These are phyloP conservation scores for Crocallis elinguaria DNA, from an alignment of 2,888 invertebrate genomes.

Conservation along the genomic window DNA sequence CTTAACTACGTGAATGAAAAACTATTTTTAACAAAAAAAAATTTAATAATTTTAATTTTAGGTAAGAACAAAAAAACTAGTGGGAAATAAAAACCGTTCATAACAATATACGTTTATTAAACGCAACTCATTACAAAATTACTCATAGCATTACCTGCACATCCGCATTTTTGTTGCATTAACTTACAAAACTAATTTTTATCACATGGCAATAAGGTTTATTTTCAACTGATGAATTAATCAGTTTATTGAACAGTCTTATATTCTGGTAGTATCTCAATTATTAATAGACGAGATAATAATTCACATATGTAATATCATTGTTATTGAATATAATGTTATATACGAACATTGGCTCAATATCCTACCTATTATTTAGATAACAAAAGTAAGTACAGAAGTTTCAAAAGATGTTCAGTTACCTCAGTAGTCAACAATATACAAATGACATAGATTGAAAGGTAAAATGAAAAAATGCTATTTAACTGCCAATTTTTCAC, in stretches of 20 bases:
- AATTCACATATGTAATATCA: not conserved
- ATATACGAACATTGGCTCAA: too few relatives aligned
- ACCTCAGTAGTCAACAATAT: too few relatives aligned
- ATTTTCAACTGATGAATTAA: not conserved
- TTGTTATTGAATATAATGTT: too few relatives aligned
- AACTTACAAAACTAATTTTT: constrained; percentile 1
- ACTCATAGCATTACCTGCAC: constrained; percentile 14
- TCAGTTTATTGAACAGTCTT: not conserved
- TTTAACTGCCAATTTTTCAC: too few relatives aligned
- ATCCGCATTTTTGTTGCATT: constrained; percentile 32
- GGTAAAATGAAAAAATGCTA: too few relatives aligned
- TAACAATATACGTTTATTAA: constrained; percentile 31
- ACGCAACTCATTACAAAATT: constrained; percentile 16
- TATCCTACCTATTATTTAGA: too few relatives aligned
- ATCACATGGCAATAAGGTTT: constrained; percentile 18
- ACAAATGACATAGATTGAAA: too few relatives aligned
- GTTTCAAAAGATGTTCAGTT: too few relatives aligned
- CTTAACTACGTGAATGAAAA: too few relatives aligned
- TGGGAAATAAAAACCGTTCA: constrained; percentile 30
- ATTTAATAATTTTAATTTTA: too few relatives aligned
- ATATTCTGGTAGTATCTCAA: constrained; percentile 3
- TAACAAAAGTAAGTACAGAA: too few relatives aligned
- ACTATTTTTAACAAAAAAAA: too few relatives aligned
- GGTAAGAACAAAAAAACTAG: not conserved
- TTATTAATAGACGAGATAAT: not conserved